Percentiles rank a stretch among this genome's conserved stretches.
phyloP scores from a whole-genome alignment of 2,888 invertebrate species.

The Neoaliturus tenellus region DNA sequence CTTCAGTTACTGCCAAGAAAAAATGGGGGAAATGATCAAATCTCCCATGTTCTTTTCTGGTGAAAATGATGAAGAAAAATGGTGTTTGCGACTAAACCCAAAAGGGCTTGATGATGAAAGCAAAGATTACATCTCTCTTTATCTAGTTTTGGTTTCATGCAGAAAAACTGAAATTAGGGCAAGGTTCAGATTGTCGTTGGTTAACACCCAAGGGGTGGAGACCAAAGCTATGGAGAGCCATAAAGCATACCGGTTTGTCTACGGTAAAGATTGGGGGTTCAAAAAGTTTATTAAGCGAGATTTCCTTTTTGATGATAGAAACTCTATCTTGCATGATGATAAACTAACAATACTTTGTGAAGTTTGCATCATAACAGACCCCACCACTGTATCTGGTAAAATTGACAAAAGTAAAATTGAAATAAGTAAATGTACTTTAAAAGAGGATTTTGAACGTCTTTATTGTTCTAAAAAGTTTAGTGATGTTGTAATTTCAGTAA shows the following conservation, averaged over 20 bases:
- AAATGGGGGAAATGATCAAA: conserved; percentile 99
- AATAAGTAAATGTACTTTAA: conserved; percentile 94
- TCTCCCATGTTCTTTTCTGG: conserved; percentile 99
- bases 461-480: conserved; percentile 99
- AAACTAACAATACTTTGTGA: conserved; percentile 99
- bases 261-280: conserved; percentile 99
- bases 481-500: conserved; percentile 96
- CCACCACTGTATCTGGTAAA: conserved; percentile 99
- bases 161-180: conserved; percentile 99
- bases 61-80: conserved; percentile 99
- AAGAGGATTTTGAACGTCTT: conserved; percentile 95
- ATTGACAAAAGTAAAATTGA: conserved; percentile 98
- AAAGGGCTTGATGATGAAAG: conserved; percentile 99
- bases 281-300: conserved; percentile 99
- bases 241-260: conserved; percentile 99
- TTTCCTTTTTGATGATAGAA: conserved; percentile 98
- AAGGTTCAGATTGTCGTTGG: conserved; percentile 99
- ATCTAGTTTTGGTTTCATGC: conserved; percentile 99
- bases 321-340: conserved; percentile 98
- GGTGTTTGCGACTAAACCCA: conserved; percentile 99
- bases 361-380: conserved; percentile 97
- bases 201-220: conserved; percentile 99
- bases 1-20: conserved; percentile 99
- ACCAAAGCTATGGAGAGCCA: conserved; percentile 99
- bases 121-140: conserved; percentile 99